phyloP scores from a whole-genome alignment of 35 echinoderm and acorn worm genomes.

The Lytechinus variegatus region DNA sequence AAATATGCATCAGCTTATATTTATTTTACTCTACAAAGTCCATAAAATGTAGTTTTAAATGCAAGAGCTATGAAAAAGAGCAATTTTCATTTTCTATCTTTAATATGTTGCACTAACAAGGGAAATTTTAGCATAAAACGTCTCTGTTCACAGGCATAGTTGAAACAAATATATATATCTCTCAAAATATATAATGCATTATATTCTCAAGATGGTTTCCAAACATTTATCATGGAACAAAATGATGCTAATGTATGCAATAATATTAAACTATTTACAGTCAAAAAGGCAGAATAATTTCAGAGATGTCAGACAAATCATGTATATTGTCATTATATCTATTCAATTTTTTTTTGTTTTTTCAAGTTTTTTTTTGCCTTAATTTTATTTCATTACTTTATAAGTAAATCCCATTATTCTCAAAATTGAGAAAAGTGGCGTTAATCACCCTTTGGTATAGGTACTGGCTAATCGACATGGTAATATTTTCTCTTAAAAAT shows the following conservation, averaged over 20 bases:
- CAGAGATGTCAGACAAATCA: slow-evolving; percentile 43
- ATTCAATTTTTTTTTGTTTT: slow-evolving; percentile 6
- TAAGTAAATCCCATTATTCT: neutral
- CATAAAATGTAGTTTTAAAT: neutral
- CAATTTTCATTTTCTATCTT: neutral
- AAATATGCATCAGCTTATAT: neutral
- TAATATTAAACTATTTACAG: slow-evolving; percentile 40
- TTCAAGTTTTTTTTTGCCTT: neutral
- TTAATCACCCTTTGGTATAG: slow-evolving; percentile 39
- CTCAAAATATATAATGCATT: slow-evolving; percentile 37
- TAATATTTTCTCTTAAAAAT: neutral
- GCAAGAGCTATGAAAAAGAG: neutral
- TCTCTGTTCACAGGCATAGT: slow-evolving; percentile 41
- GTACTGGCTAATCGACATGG: slow-evolving; percentile 38
- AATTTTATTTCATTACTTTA: neutral
- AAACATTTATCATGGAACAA: neutral
- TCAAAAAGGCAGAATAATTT: slow-evolving; percentile 41
- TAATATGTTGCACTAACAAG: neutral
- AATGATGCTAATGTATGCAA: slow-evolving; percentile 29
- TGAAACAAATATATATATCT: slow-evolving; percentile 35
- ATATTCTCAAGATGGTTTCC: slow-evolving; percentile 40
- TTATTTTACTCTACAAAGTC: neutral
- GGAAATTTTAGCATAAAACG: slow-evolving; percentile 33
- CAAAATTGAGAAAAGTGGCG: slow-evolving; percentile 20
- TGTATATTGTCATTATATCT: neutral